These are phyloP conservation scores for Copidosoma aretas DNA, from an alignment of 2,888 invertebrate genomes.

Conservation along the genomic window DNA sequence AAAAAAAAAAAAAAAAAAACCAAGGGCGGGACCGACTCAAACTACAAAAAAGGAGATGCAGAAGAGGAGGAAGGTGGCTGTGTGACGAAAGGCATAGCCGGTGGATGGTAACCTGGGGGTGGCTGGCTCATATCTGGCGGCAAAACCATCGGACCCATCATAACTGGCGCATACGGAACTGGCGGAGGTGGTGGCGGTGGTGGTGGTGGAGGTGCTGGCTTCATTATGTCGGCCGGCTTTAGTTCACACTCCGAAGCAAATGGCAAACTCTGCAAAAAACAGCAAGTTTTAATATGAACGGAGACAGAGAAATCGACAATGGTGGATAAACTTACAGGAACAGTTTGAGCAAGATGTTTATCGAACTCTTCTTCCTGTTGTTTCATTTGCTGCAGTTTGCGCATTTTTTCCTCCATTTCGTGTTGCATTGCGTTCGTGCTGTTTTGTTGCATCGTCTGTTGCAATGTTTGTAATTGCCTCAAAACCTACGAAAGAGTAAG, in stretches of 20 bases:
- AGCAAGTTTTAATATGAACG: no score
- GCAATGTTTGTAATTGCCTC: constrained; percentile 84
- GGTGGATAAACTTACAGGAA: constrained; percentile 66
- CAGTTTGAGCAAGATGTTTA: constrained; percentile 76
- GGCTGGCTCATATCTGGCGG: constrained; percentile 65
- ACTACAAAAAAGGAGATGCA: no score
- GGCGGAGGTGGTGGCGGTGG: constrained; percentile 41
- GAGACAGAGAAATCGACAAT: no score
- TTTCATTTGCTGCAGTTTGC: constrained; percentile 73
- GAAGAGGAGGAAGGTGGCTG: constrained; percentile 56
- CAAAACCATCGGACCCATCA: constrained; percentile 55
- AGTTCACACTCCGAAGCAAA: constrained; percentile 73
- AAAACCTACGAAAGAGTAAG: constrained; percentile 69
- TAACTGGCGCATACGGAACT: constrained; percentile 38
- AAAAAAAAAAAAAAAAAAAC: constrained; percentile 12
- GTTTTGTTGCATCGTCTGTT: constrained; percentile 79
- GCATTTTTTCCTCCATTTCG: constrained; percentile 74
- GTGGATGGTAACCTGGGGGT: constrained; percentile 67
- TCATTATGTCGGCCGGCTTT: constrained; percentile 63
- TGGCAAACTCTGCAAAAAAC: constrained; percentile 65
- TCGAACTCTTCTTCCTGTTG: constrained; percentile 79
- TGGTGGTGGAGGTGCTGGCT: constrained; percentile 49
- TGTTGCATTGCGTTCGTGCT: constrained; percentile 64
- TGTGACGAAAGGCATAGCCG: constrained; percentile 56
- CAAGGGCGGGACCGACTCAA: no score